A percentile compares a stretch with the other conserved stretches of the same genome.
These are phyloP conservation scores for Geotria australis DNA, from an alignment of 2,797 vertebrate species.

Conservation along the genomic window DNA sequence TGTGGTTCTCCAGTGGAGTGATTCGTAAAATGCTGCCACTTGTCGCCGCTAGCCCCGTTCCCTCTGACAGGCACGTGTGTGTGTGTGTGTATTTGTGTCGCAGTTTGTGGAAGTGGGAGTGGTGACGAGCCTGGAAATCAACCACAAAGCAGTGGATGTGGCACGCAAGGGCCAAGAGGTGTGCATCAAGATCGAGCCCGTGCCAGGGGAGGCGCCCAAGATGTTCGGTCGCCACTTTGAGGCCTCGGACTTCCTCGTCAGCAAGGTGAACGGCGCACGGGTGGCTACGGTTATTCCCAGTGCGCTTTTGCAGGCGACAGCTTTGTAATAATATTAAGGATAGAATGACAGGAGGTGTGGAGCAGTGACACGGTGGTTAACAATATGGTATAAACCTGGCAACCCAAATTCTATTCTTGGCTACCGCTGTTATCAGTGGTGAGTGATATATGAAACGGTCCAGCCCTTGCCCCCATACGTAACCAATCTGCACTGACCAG, in stretches of 20 bases:
- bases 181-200: constrained; percentile 83
- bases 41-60: too few relatives aligned
- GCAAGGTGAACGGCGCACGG: constrained; percentile 28
- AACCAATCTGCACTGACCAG: too few relatives aligned
- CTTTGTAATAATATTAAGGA: too few relatives aligned
- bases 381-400: too few relatives aligned
- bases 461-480: too few relatives aligned
- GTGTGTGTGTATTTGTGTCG: background rate
- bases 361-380: too few relatives aligned
- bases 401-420: too few relatives aligned
- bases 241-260: constrained; percentile 65
- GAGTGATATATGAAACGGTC: too few relatives aligned
- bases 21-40: too few relatives aligned
- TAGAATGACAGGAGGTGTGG: too few relatives aligned
- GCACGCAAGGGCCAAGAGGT: constrained; percentile 94
- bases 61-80: background rate
- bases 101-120: constrained; percentile 91
- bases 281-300: background rate
- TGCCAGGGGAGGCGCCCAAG: constrained; percentile 80
- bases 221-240: constrained; percentile 97
- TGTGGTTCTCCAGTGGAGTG: too few relatives aligned
- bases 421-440: too few relatives aligned
- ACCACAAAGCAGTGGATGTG: constrained; percentile 57
- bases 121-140: constrained; percentile 82
- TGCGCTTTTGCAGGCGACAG: background rate